These are phyloP conservation scores for Pseudomyrmex dendroicus DNA, from an alignment of 1,140 invertebrate genomes.

Conservation along the genomic window DNA sequence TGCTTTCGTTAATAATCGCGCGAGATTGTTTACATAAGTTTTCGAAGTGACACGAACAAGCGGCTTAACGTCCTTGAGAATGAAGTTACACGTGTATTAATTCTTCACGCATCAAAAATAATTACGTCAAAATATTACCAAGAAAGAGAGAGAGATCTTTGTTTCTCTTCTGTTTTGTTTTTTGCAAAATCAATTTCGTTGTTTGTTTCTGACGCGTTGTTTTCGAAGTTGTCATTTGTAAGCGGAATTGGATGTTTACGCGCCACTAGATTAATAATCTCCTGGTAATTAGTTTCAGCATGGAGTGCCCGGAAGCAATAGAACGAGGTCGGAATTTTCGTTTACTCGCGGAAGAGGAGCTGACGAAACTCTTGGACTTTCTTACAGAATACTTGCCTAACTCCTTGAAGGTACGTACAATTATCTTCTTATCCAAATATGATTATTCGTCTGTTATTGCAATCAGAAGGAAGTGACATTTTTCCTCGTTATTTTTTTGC, in stretches of 20 bases:
- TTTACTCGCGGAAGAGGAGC: constrained; percentile 92
- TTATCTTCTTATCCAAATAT: neutral
- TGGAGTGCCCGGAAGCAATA: constrained; percentile 81
- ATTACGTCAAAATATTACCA: neutral
- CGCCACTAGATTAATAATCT: constrained; percentile 58
- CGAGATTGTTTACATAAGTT: neutral
- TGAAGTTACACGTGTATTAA: constrained; percentile 10
- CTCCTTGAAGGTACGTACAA: constrained; percentile 90
- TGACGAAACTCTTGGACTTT: constrained; percentile 91
- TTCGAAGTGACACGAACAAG: neutral
- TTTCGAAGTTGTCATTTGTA: neutral
- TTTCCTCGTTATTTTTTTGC: no score
- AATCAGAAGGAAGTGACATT: no score
- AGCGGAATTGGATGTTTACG: neutral
- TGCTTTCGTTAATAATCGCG: constrained; percentile 28
- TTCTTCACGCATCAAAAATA: neutral
- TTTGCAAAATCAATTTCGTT: constrained; percentile 12
- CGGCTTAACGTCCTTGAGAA: constrained; percentile 1
- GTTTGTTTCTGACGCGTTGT: constrained; percentile 7
- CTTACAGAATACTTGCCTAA: constrained; percentile 91
- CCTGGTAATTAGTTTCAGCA: constrained; percentile 78
- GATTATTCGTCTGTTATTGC: no score
- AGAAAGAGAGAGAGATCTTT: neutral
- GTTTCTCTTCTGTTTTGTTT: neutral
- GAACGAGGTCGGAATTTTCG: constrained; percentile 92